Evolutionary conservation across 1,140 invertebrate species (phyloP).

Genomic region (Euwallacea similis): DNA sequence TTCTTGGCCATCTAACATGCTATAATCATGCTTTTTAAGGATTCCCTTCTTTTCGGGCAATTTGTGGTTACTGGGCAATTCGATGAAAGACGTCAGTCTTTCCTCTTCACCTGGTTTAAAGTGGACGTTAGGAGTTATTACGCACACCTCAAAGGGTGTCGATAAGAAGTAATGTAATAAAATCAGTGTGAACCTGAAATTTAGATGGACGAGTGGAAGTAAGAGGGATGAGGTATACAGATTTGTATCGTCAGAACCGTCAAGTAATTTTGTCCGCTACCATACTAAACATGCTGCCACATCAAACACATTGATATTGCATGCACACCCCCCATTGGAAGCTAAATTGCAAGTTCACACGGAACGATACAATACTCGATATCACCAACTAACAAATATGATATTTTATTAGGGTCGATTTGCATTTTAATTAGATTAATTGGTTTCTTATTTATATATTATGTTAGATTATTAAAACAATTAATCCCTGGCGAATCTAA

Average conservation of each 20-base stretch:
- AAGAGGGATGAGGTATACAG: conserved; percentile 15
- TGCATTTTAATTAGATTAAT: too few species aligned
- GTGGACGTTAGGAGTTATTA: background rate
- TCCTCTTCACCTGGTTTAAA: conserved; percentile 69
- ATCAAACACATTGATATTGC: background rate
- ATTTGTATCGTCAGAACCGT: background rate
- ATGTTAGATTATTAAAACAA: too few species aligned
- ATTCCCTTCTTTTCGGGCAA: conserved; percentile 85
- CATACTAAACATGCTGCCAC: background rate
- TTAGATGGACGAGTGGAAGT: background rate
- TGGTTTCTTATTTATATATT: too few species aligned
- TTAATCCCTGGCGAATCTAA: too few species aligned
- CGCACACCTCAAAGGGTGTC: background rate
- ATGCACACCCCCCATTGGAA: background rate
- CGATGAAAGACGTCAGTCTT: conserved; percentile 74
- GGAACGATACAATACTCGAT: too few species aligned
- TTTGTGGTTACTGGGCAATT: conserved; percentile 76
- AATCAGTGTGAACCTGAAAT: conserved; percentile 30
- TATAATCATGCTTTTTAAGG: conserved; percentile 83
- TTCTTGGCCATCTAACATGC: conserved; percentile 72
- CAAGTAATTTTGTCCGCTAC: background rate
- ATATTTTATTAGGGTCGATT: too few species aligned
- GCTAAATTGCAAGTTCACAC: conserved; percentile 34
- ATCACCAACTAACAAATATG: too few species aligned
- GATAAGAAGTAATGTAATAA: too few species aligned